Percentiles rank a stretch among this genome's conserved stretches.
These are phyloP conservation scores for Troilus luridus DNA, from an alignment of 2,888 invertebrate genomes.

Conservation along the genomic window DNA sequence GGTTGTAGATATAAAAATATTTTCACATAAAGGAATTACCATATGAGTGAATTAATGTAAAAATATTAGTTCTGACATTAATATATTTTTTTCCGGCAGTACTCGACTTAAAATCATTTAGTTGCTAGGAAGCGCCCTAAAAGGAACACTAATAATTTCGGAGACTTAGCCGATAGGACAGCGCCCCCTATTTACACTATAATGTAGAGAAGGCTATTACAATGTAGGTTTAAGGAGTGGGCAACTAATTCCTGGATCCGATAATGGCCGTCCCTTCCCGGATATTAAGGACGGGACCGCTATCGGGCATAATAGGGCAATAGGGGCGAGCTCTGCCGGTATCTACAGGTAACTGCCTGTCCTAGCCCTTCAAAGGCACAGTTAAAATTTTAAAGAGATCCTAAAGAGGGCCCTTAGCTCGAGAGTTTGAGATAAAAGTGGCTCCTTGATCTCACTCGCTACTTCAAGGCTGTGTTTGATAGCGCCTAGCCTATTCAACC, in stretches of 20 bases:
- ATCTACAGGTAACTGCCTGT: background rate
- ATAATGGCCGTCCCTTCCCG: background rate
- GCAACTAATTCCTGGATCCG: conserved; percentile 32
- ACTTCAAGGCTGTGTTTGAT: background rate
- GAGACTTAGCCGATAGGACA: background rate
- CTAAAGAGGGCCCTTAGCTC: background rate
- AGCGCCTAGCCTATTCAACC: background rate
- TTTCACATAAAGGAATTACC: no score
- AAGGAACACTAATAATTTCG: background rate
- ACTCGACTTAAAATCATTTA: background rate
- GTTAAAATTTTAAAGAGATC: conserved; percentile 13
- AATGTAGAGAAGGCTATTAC: background rate
- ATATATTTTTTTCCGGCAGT: no score
- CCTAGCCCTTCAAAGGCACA: background rate
- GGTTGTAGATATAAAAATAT: no score
- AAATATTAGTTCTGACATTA: no score
- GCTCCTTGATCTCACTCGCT: background rate
- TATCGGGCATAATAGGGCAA: conserved; percentile 40
- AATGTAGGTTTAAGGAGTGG: background rate
- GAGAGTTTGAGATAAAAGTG: background rate
- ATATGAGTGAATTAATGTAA: no score
- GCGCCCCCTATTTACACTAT: conserved; percentile 7
- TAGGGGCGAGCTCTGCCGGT: background rate
- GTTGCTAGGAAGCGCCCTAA: background rate
- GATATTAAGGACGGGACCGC: conserved; percentile 22